Evolutionary conservation across 2,888 invertebrate genomes (phyloP).

Genomic region (Meteorus cinctellus): DNA sequence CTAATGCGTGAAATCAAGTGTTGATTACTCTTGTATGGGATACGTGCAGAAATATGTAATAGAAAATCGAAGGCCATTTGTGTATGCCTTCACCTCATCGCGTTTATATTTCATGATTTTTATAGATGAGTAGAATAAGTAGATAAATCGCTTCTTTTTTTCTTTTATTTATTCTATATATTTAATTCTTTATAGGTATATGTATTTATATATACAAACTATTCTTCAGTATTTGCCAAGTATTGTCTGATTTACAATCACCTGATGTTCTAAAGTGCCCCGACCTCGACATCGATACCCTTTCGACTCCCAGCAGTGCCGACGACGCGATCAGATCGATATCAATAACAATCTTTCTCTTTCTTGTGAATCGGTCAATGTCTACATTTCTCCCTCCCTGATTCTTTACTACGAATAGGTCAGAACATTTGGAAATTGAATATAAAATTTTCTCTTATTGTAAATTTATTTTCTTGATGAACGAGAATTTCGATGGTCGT

Average conservation of each 20-base stretch:
- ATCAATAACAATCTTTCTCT: conserved; percentile 45
- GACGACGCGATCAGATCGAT: conserved; percentile 44
- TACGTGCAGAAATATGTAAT: background rate
- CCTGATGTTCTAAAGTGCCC: conserved; percentile 38
- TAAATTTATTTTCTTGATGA: too few relatives aligned
- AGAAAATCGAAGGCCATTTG: conserved; percentile 27
- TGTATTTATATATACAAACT: background rate
- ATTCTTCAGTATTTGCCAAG: conserved; percentile 36
- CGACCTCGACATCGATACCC: conserved; percentile 48
- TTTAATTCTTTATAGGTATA: conserved; percentile 15
- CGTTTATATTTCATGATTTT: conserved; percentile 35
- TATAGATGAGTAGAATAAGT: background rate
- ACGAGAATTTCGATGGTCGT: too few relatives aligned
- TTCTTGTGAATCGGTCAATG: conserved; percentile 41
- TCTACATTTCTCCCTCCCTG: conserved; percentile 39
- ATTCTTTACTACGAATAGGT: conserved; percentile 11
- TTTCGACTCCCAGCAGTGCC: conserved; percentile 49
- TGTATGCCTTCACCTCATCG: conserved; percentile 36
- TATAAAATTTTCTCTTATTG: too few relatives aligned
- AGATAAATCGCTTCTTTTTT: background rate
- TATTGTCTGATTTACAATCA: conserved; percentile 42
- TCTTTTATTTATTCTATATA: background rate
- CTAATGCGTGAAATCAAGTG: conserved; percentile 7
- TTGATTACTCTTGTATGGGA: conserved; percentile 2
- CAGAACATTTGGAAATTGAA: too few relatives aligned